Evolutionary conservation across 2,113 vertebrate genomes (phyloP).

Genomic region (Verasper variegatus): DNA sequence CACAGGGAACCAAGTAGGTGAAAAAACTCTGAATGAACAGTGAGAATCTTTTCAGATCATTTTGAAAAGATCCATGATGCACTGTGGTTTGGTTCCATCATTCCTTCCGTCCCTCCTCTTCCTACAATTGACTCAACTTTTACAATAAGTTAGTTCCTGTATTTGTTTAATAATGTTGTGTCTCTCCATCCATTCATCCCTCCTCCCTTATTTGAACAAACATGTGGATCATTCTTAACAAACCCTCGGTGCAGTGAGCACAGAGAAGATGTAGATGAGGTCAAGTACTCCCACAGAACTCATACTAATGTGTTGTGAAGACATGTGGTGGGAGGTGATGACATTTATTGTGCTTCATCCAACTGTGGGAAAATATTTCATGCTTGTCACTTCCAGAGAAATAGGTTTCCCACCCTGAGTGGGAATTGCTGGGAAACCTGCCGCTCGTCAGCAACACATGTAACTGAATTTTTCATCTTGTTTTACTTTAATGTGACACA

Average conservation of each 20-base stretch:
- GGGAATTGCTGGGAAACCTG: conserved; percentile 38
- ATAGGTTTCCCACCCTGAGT: conserved; percentile 10
- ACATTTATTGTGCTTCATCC: conserved; percentile 50
- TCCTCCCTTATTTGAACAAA: not conserved
- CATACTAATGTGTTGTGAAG: conserved; percentile 1
- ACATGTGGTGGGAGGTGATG: conserved; percentile 32
- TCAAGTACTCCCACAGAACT: conserved; percentile 1
- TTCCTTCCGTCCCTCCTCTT: not conserved
- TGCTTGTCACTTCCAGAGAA: conserved; percentile 6
- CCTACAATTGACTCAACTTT: not conserved
- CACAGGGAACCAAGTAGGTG: not conserved
- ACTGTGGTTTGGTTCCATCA: not conserved
- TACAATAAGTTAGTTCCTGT: not conserved
- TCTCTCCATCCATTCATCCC: not conserved
- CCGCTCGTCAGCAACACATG: conserved; percentile 36
- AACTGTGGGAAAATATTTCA: not conserved
- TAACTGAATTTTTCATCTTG: conserved; percentile 39
- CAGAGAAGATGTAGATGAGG: not conserved
- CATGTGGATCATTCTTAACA: not conserved
- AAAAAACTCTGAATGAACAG: conserved; percentile 13
- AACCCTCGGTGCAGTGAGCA: not conserved
- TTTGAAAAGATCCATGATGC: too few species aligned
- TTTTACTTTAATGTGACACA: conserved; percentile 49
- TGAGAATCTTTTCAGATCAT: conserved; percentile 1
- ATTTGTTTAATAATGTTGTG: not conserved